These are phyloP conservation scores for Cavia porcellus DNA, from an alignment of 2,113 vertebrate species.

Conservation along the genomic window DNA sequence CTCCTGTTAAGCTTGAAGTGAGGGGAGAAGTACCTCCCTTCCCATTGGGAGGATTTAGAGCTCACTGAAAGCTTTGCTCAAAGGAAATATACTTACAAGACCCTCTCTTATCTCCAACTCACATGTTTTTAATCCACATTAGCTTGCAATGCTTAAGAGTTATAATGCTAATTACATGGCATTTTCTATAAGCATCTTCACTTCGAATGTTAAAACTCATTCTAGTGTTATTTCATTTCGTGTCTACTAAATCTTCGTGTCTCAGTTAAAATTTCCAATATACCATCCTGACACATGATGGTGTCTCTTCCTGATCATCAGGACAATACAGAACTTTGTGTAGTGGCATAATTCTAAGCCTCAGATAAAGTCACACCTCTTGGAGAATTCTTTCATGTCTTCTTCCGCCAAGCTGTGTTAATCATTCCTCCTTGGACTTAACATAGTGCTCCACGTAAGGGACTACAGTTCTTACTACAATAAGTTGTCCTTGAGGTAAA, in stretches of 20 bases:
- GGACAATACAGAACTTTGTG: background rate
- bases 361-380: background rate
- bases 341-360: background rate
- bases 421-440: background rate
- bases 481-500: background rate
- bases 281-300: background rate
- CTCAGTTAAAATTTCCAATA: background rate
- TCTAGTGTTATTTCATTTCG: background rate
- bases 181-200: slow-evolving; percentile 21
- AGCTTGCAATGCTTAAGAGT: background rate
- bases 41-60: background rate
- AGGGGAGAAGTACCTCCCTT: background rate
- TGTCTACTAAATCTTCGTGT: background rate
- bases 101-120: background rate
- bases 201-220: background rate
- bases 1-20: background rate
- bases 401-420: background rate
- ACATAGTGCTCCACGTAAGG: background rate
- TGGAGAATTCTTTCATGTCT: background rate
- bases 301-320: background rate
- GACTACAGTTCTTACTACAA: background rate
- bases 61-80: background rate
- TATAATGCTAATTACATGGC: background rate
- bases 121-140: background rate
- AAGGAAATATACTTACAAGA: background rate